Evolutionary conservation across 1,140 invertebrate species (phyloP).

Genomic region (Coenobita brevimanus): DNA sequence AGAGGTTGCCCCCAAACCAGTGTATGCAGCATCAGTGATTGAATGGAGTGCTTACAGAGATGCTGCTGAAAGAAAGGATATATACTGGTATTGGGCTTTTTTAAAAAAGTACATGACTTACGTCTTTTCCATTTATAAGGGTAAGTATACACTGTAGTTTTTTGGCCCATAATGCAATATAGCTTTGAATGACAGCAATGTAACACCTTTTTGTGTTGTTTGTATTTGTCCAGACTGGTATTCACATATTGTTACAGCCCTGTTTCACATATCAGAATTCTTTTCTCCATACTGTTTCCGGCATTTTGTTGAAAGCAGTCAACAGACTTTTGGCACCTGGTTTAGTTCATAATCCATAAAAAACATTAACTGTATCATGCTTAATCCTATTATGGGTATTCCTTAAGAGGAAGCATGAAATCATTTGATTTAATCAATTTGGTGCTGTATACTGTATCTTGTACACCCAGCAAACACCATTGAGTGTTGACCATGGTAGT

Average conservation of each 20-base stretch:
- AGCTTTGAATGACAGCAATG: background rate
- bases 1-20: conserved; percentile 78
- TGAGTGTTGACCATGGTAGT: too few relatives aligned
- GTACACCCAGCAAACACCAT: too few relatives aligned
- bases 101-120: conserved; percentile 83
- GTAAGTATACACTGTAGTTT: conserved; percentile 8
- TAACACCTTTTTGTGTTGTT: background rate
- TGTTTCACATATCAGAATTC: background rate
- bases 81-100: conserved; percentile 91
- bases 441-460: too few relatives aligned
- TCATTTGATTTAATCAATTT: too few relatives aligned
- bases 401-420: too few relatives aligned
- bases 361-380: too few relatives aligned
- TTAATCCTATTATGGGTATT: too few relatives aligned
- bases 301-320: background rate
- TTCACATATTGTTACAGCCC: background rate
- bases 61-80: conserved; percentile 79
- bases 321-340: too few relatives aligned
- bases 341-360: too few relatives aligned
- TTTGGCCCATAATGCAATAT: too few relatives aligned
- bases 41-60: conserved; percentile 90
- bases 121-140: conserved; percentile 82
- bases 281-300: conserved; percentile 3
- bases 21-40: conserved; percentile 85
- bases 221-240: background rate